phyloP scores from a whole-genome alignment of 2,113 vertebrate species.

The Bambusicola thoracicus region DNA sequence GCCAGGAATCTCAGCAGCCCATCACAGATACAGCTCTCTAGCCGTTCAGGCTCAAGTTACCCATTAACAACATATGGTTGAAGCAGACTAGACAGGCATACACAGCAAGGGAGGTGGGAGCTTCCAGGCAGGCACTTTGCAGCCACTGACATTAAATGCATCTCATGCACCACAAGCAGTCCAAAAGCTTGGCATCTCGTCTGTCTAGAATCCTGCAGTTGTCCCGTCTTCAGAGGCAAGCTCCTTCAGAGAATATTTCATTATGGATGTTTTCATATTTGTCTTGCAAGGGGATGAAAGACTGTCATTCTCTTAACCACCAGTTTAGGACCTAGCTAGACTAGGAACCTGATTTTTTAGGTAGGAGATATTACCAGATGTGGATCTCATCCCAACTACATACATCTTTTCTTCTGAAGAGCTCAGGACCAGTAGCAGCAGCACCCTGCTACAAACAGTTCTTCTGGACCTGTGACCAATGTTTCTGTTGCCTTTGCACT shows the following conservation, averaged over 20 bases:
- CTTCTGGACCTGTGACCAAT: background rate
- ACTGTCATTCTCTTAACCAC: background rate
- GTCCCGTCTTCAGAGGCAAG: background rate
- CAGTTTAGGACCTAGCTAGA: background rate
- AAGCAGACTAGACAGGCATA: background rate
- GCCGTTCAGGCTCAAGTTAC: background rate
- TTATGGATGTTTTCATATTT: background rate
- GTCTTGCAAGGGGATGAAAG: background rate
- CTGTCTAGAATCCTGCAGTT: background rate
- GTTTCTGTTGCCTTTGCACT: background rate
- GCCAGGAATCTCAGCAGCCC: background rate
- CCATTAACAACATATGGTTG: background rate
- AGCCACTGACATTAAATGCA: background rate
- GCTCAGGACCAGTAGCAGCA: background rate
- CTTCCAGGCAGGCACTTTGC: background rate
- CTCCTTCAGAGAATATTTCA: background rate
- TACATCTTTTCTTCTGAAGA: background rate
- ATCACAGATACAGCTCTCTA: background rate
- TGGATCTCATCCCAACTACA: background rate
- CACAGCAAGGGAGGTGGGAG: background rate
- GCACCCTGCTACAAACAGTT: background rate
- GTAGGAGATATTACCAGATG: background rate
- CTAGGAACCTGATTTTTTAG: background rate
- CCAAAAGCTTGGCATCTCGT: background rate
- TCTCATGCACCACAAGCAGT: background rate